Conservation (phyloP, 2,888 invertebrate genomes). For the Drosophila antonietae region DNA sequence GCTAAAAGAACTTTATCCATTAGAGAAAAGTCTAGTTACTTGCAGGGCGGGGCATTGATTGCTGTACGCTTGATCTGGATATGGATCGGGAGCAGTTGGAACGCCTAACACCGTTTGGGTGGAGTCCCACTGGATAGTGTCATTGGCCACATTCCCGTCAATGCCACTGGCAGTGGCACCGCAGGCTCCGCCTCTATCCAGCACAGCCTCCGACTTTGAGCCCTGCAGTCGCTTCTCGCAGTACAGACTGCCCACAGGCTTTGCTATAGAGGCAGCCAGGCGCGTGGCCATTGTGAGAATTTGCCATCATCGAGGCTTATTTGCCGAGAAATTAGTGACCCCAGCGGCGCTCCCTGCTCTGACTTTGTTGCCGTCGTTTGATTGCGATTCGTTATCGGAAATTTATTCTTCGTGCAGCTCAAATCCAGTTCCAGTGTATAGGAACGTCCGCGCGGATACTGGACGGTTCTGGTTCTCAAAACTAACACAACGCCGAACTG, state of each 20-base stretch:
- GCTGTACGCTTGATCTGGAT: not conserved
- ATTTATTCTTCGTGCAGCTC: constrained; percentile 87
- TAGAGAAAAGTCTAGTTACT: not conserved
- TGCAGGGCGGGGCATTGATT: constrained; percentile 1
- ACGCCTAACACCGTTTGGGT: not conserved
- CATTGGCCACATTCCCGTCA: constrained; percentile 7
- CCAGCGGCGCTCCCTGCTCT: constrained; percentile 9
- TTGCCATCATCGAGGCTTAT: constrained; percentile 15
- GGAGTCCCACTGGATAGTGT: constrained; percentile 28
- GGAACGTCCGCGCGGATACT: constrained; percentile 82
- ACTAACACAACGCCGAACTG: constrained; percentile 22
- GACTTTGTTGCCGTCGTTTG: constrained; percentile 43
- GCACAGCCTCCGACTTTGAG: constrained; percentile 83
- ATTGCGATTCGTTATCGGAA: constrained; percentile 85
- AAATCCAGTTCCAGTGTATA: constrained; percentile 85
- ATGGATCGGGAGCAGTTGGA: not conserved
- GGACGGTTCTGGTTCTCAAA: constrained; percentile 82
- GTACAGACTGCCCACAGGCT: constrained; percentile 83
- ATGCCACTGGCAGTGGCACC: not conserved
- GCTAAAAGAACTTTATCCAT: constrained; percentile 10
- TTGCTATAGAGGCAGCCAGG: constrained; percentile 81
- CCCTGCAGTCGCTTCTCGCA: constrained; percentile 84
- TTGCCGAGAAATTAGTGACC: constrained; percentile 24
- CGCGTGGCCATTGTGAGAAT: constrained; percentile 80
- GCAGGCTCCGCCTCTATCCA: constrained; percentile 47